These are phyloP conservation scores for Tethya wilhelma DNA, from an alignment of 37 sponge, comb jelly and placozoan genomes.

Conservation along the genomic window DNA sequence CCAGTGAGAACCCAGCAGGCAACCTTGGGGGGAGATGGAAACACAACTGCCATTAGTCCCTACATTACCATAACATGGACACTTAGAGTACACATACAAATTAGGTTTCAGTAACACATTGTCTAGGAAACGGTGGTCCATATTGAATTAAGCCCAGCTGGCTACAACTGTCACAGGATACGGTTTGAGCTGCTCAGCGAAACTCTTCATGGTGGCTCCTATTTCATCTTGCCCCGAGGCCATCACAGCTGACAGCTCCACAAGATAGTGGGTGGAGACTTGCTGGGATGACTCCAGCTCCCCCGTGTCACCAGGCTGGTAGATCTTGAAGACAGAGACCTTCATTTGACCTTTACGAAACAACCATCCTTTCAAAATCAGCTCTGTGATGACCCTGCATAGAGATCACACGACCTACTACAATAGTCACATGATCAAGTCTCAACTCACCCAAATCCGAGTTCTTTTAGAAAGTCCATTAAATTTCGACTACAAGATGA, in stretches of 20 bases:
- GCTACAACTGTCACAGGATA: too few relatives aligned
- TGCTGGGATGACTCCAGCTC: conserved; percentile 41
- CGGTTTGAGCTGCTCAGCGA: conserved; percentile 87
- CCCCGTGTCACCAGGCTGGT: conserved; percentile 54
- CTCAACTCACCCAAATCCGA: conserved; percentile 66
- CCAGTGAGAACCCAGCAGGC: too few relatives aligned
- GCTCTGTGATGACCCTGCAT: conserved; percentile 45
- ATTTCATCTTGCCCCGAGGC: conserved; percentile 69
- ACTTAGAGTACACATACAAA: too few relatives aligned
- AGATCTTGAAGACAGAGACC: conserved; percentile 53
- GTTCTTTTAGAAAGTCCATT: conserved; percentile 60
- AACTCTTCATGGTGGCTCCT: conserved; percentile 51
- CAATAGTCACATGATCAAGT: too few relatives aligned
- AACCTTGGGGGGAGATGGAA: too few relatives aligned
- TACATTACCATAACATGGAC: not conserved
- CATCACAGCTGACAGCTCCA: conserved; percentile 69
- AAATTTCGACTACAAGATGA: conserved; percentile 62
- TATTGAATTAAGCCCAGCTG: too few relatives aligned
- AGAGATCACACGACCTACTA: too few relatives aligned
- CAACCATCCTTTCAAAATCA: conserved; percentile 60
- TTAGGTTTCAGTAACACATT: too few relatives aligned
- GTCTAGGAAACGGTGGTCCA: too few relatives aligned
- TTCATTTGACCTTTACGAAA: conserved; percentile 72
- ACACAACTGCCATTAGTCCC: not conserved
- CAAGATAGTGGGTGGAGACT: conserved; percentile 58